Percentiles rank a stretch among this genome's conserved stretches.
Evolutionary conservation across 35 echinoderm and acorn worm genomes (phyloP).

Genomic region (Apostichopus parvimensis): DNA sequence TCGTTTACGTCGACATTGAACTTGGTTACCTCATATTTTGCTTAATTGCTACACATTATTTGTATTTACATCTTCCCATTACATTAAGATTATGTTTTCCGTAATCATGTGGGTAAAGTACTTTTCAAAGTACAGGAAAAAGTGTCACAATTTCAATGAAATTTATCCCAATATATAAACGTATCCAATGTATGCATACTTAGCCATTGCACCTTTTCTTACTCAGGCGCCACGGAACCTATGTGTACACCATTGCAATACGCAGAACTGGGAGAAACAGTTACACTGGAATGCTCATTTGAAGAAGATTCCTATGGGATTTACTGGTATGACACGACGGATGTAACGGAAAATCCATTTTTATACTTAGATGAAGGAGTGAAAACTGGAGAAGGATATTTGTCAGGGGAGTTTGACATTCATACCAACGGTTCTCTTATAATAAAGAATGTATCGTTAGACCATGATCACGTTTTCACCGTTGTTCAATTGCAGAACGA

Average conservation of each 20-base stretch:
- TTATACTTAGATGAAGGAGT: neutral
- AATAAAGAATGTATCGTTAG: neutral
- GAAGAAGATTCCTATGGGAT: constrained; percentile 6
- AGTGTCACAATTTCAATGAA: no score
- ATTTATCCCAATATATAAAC: no score
- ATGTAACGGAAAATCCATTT: neutral
- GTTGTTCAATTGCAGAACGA: neutral
- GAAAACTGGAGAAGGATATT: constrained; percentile 1
- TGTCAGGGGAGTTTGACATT: constrained; percentile 5
- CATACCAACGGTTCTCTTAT: neutral
- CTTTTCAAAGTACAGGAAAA: no score
- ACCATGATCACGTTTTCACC: neutral
- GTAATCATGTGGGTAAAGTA: no score
- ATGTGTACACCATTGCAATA: neutral
- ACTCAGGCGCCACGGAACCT: no score
- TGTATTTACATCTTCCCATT: no score
- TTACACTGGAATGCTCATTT: neutral
- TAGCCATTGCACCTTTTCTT: no score
- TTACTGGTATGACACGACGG: neutral
- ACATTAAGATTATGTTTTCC: no score
- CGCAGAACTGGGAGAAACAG: neutral
- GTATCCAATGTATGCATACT: no score
- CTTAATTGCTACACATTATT: no score
- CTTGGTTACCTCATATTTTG: no score
- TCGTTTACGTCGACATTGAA: no score